Evolutionary conservation across 1,140 invertebrate genomes (phyloP).

Genomic region (Anoplolepis gracilipes): DNA sequence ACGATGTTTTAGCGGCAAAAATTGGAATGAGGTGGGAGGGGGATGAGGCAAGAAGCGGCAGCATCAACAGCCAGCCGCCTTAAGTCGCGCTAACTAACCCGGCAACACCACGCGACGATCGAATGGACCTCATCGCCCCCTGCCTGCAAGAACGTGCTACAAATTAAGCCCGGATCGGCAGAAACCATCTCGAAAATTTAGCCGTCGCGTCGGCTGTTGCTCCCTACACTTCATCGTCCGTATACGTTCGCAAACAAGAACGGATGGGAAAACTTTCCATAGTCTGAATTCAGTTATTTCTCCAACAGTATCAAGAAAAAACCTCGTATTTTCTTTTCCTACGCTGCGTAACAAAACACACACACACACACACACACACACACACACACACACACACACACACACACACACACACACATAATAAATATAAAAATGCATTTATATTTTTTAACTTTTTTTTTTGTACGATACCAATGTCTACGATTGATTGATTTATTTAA

Average conservation of each 20-base stretch:
- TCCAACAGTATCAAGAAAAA: not conserved
- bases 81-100: conserved; percentile 78
- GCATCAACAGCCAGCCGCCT: conserved; percentile 73
- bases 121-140: conserved; percentile 73
- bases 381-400: too few relatives aligned
- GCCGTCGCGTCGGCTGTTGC: conserved; percentile 18
- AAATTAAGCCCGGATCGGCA: conserved; percentile 83
- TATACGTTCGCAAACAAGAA: not conserved
- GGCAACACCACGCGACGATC: conserved; percentile 61
- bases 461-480: not conserved
- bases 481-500: not conserved
- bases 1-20: conserved; percentile 83
- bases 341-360: not conserved
- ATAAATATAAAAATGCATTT: too few relatives aligned
- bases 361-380: too few relatives aligned
- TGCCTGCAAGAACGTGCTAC: conserved; percentile 83
- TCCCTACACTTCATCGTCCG: not conserved
- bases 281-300: not conserved
- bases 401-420: too few relatives aligned
- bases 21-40: conserved; percentile 60
- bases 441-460: not conserved
- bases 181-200: conserved; percentile 82
- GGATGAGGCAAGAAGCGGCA: conserved; percentile 72
- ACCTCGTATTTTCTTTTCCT: not conserved
- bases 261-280: not conserved